These are phyloP conservation scores for Balaenoptera acutorostrata DNA, from an alignment of 2,113 vertebrate genomes.

Conservation along the genomic window DNA sequence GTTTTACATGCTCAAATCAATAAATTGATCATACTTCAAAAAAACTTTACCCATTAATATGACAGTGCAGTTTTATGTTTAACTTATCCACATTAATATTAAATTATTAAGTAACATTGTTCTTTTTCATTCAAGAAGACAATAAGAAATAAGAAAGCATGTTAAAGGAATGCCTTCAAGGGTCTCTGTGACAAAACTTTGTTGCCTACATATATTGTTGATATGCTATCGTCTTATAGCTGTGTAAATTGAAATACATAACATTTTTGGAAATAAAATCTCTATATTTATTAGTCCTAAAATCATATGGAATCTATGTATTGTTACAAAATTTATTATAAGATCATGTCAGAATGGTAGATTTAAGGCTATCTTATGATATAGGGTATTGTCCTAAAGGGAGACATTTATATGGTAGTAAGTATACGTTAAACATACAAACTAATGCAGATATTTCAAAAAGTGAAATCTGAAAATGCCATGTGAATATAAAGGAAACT, in stretches of 20 bases:
- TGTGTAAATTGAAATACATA: conserved; percentile 10
- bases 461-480: neutral
- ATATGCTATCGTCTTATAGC: neutral
- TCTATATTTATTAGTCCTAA: neutral
- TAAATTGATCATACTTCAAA: conserved; percentile 72
- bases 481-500: neutral
- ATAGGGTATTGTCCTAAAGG: neutral
- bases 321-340: neutral
- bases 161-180: conserved; percentile 43
- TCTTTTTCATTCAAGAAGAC: conserved; percentile 59
- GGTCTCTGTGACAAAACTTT: conserved; percentile 31
- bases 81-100: conserved; percentile 68
- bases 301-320: neutral
- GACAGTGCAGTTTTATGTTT: conserved; percentile 71
- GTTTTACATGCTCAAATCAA: conserved; percentile 73
- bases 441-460: neutral
- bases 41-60: conserved; percentile 70
- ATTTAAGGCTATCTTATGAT: neutral
- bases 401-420: neutral
- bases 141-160: neutral
- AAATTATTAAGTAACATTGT: conserved; percentile 49
- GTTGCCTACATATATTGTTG: neutral
- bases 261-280: neutral
- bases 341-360: neutral
- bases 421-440: neutral